Evolutionary conservation across 2,113 vertebrate species (phyloP), one percentile per base, ranked within the genome.

Genomic region (Eretmochelys imbricata): DNA sequence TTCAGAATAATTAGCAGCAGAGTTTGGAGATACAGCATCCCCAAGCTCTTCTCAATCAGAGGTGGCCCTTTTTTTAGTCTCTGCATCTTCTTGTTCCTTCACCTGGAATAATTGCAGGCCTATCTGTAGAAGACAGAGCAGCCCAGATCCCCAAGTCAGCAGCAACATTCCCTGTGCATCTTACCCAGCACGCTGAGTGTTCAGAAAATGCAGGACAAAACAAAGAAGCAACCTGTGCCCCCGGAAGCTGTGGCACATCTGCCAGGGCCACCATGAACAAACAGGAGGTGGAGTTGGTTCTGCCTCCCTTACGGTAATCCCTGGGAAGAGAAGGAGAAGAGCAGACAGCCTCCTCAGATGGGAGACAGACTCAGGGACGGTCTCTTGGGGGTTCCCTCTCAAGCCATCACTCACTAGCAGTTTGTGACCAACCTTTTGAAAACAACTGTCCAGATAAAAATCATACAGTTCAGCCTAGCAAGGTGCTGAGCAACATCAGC

Each of bases 401-500:
- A 10, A 31, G 31, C 16, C 50, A 59, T 27, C 81, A 13, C 1
- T 10, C 49, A 46, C 55, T 35, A 62, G 55, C 3, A 0, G 8
- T 53, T 50, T n/a, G 27, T 57, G 48, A 5, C 31, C 29, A 88
- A 65, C 17, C 78, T 27, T 9, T 20, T 54, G 82, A 8, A 72
- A 80, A 24, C 48, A 92, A 29, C 22, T 29, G 14, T 25, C 20
- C 29, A 24, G 29, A 49, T 57, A 35, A 55, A 93, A 82, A 38
- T 57, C 54, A 51, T 5, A 46, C 50, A 3, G 38, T 5, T 59
- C 46, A 54, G 85, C 29, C 59, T 62, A 16, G 62, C 31, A 65
- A 31, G 62, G 14, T 8, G 69, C 76, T 0, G 0, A 93, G 82
- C 82, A 54, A n/a, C 29, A 50, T 42, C 0, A 0, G 55, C 50